phyloP scores from a whole-genome alignment of 2,888 invertebrate species.

The Pemphredon lugubris region DNA sequence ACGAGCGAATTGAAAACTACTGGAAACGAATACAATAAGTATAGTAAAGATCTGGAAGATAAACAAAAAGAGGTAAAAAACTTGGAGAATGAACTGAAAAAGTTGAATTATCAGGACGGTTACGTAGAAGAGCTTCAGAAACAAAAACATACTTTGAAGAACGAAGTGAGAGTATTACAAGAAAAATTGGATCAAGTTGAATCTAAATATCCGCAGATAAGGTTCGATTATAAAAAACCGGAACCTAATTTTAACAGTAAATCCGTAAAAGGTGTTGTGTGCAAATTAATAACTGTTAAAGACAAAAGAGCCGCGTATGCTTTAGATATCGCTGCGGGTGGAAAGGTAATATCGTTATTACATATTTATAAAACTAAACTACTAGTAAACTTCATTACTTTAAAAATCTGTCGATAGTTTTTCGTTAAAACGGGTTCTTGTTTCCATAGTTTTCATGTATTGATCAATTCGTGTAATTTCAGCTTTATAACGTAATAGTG shows the following conservation, averaged over 20 bases:
- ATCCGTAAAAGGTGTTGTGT: conserved; percentile 90
- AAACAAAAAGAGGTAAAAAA: conserved; percentile 83
- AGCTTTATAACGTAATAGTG: conserved; percentile 95
- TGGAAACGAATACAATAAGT: conserved; percentile 86
- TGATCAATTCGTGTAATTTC: conserved; percentile 60
- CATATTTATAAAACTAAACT: too few species aligned
- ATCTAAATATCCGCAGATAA: conserved; percentile 83
- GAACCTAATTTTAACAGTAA: conserved; percentile 86
- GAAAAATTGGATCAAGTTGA: conserved; percentile 84
- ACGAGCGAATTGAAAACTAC: conserved; percentile 86
- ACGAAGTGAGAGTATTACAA: conserved; percentile 83
- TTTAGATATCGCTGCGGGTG: conserved; percentile 92
- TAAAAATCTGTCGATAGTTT: too few species aligned
- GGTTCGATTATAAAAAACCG: conserved; percentile 91
- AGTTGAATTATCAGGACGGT: conserved; percentile 85
- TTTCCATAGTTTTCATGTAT: conserved; percentile 8
- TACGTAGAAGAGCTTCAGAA: conserved; percentile 83
- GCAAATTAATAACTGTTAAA: conserved; percentile 88
- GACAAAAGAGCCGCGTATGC: conserved; percentile 89
- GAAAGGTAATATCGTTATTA: conserved; percentile 86
- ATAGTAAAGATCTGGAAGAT: conserved; percentile 84
- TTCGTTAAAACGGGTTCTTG: conserved; percentile 6
- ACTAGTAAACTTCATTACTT: too few species aligned
- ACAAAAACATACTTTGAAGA: conserved; percentile 82
- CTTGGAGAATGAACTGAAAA: conserved; percentile 83